These are phyloP conservation scores for Dyspetes luteomarginatus DNA, from an alignment of 2,888 invertebrate species.

Conservation along the genomic window DNA sequence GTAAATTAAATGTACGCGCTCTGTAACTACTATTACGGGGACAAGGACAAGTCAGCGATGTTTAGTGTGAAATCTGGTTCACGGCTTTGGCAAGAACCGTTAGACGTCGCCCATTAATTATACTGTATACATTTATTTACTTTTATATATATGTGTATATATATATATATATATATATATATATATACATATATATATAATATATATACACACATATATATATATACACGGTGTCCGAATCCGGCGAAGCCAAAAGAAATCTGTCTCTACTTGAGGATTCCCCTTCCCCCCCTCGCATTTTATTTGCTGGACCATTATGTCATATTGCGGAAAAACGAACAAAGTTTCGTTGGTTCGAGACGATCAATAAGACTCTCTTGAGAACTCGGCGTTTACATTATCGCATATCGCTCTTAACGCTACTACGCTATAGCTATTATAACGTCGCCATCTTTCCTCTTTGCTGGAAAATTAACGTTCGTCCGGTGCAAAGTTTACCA, in stretches of 20 bases:
- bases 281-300: neutral
- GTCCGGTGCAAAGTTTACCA: slow-evolving; percentile 55
- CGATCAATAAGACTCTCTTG: slow-evolving; percentile 69
- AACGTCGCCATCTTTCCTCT: slow-evolving; percentile 11
- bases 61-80: slow-evolving; percentile 63
- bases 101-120: slow-evolving; percentile 65
- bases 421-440: neutral
- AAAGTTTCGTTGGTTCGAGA: slow-evolving; percentile 61
- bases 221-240: slow-evolving; percentile 8
- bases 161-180: slow-evolving; percentile 44
- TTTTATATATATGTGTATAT: slow-evolving; percentile 7
- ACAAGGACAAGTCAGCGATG: slow-evolving; percentile 54
- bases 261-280: slow-evolving; percentile 50
- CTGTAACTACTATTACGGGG: slow-evolving; percentile 10
- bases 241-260: slow-evolving; percentile 64
- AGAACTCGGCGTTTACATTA: slow-evolving; percentile 38
- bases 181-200: slow-evolving; percentile 43
- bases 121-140: slow-evolving; percentile 30
- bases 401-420: slow-evolving; percentile 22
- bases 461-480: slow-evolving; percentile 64
- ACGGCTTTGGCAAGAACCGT: slow-evolving; percentile 65
- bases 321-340: slow-evolving; percentile 69
- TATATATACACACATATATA: slow-evolving; percentile 12
- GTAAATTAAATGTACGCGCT: slow-evolving; percentile 16
- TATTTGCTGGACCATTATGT: slow-evolving; percentile 57